Evolutionary conservation across 2,797 vertebrate species (phyloP).

Genomic region (Diplodus sargus): DNA sequence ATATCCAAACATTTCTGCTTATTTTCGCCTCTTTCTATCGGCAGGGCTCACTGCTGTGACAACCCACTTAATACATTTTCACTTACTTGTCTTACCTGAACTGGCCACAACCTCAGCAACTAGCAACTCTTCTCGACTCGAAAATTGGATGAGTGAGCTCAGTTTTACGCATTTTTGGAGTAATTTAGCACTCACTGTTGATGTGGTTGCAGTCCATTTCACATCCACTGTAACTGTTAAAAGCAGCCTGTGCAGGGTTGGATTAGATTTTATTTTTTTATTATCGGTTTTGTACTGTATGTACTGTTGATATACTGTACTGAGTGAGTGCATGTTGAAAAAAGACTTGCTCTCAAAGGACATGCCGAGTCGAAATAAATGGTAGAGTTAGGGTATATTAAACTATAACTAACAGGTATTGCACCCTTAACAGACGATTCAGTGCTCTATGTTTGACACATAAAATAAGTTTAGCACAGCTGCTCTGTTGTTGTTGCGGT

Average conservation of each 20-base stretch:
- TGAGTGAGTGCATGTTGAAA: neutral
- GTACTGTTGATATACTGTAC: neutral
- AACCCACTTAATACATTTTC: conserved; percentile 2
- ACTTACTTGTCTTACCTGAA: neutral
- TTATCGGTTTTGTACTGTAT: neutral
- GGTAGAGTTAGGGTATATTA: too few species aligned
- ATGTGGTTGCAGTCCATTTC: neutral
- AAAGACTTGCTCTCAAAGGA: neutral
- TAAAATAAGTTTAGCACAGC: too few species aligned
- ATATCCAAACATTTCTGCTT: neutral
- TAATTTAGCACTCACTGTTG: neutral
- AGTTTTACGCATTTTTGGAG: neutral
- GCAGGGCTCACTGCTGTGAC: neutral
- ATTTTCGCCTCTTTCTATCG: neutral
- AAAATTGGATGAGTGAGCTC: neutral
- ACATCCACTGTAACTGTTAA: conserved; percentile 1
- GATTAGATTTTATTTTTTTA: neutral
- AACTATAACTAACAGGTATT: too few species aligned
- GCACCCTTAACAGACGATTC: too few species aligned
- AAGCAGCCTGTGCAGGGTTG: neutral
- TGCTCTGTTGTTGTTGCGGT: too few species aligned
- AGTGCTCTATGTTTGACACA: too few species aligned
- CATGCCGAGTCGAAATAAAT: neutral
- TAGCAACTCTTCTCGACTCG: neutral
- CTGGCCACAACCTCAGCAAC: neutral